These are phyloP conservation scores for Drosophila rellima DNA, from an alignment of 2,888 invertebrate genomes.

Conservation along the genomic window DNA sequence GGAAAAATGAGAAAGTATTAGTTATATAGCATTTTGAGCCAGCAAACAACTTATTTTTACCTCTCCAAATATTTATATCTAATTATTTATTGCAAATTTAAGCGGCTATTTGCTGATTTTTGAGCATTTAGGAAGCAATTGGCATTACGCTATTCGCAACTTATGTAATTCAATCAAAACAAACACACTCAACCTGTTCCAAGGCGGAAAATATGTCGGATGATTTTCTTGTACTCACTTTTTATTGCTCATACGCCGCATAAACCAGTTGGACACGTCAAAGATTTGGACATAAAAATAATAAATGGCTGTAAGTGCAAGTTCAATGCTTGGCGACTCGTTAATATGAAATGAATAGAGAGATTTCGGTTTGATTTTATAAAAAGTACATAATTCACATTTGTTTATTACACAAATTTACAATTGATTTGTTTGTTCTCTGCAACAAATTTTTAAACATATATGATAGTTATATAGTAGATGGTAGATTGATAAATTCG, in stretches of 20 bases:
- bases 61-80: constrained; percentile 15
- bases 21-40: constrained; percentile 7
- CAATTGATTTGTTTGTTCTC: constrained; percentile 65
- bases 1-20: neutral
- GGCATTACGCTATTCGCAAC: constrained; percentile 29
- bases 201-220: constrained; percentile 58
- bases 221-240: constrained; percentile 45
- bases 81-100: constrained; percentile 35
- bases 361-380: constrained; percentile 60
- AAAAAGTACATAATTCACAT: constrained; percentile 80
- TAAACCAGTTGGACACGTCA: constrained; percentile 68
- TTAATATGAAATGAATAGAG: constrained; percentile 7
- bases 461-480: constrained; percentile 59
- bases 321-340: constrained; percentile 67
- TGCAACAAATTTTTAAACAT: constrained; percentile 57
- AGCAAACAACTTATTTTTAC: neutral
- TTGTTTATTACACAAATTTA: constrained; percentile 74
- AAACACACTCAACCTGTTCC: constrained; percentile 54
- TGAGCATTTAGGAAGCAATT: constrained; percentile 64
- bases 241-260: constrained; percentile 48
- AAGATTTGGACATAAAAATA: constrained; percentile 49
- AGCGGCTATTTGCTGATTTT: constrained; percentile 19
- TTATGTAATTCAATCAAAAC: constrained; percentile 65
- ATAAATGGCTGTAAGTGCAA: constrained; percentile 47
- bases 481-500: constrained; percentile 65